phyloP scores from a whole-genome alignment of 2,113 vertebrate species.

The Podocnemis expansa region DNA sequence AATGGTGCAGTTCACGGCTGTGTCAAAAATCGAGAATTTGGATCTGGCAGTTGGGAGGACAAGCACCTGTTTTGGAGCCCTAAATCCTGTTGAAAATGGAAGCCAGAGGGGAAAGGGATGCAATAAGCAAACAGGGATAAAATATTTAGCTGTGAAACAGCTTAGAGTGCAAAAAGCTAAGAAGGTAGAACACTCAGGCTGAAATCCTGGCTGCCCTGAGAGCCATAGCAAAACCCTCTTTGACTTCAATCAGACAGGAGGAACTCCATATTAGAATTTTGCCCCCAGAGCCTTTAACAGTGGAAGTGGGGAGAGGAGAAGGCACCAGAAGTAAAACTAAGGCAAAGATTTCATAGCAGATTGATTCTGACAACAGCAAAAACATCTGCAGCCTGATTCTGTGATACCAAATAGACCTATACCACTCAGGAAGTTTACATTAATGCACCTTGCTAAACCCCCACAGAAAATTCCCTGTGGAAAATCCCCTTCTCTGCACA shows the following conservation, averaged over 20 bases:
- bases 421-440: conserved; percentile 8
- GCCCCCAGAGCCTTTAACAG: background rate
- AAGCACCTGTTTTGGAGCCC: conserved; percentile 57
- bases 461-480: background rate
- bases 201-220: conserved; percentile 4
- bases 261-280: background rate
- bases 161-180: conserved; percentile 1
- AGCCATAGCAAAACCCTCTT: background rate
- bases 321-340: background rate
- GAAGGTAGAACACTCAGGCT: background rate
- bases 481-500: conserved; percentile 4
- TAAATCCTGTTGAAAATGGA: conserved; percentile 50
- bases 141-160: background rate
- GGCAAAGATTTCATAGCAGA: background rate
- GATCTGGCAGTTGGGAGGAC: conserved; percentile 37
- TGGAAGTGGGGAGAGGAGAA: background rate
- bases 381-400: background rate
- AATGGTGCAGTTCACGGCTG: conserved; percentile 18
- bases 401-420: background rate
- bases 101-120: background rate
- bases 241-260: background rate
- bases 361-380: conserved; percentile 7
- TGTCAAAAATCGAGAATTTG: conserved; percentile 29
- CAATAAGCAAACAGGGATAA: background rate
- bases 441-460: conserved; percentile 16